Base-by-base conservation (phyloP, 2,113 vertebrate species). In the Hyaena hyaena region DNA sequence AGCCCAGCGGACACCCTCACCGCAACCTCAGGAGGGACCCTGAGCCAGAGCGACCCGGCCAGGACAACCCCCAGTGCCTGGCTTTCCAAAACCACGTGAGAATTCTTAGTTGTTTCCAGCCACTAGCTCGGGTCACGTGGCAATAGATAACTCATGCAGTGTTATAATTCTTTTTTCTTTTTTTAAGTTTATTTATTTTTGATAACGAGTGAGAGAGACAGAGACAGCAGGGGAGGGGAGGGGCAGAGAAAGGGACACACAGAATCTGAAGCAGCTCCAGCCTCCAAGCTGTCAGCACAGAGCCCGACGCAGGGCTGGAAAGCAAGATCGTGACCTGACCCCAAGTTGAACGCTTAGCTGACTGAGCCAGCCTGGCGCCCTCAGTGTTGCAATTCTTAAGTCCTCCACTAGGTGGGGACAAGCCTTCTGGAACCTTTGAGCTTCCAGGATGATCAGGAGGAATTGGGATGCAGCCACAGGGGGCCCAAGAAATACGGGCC, bases 81-180 rank as follows among this genome's bases (percentile, higher is more conserved):
- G 10, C 71, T 69, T 79, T 68, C 39, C 39, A 33, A 24, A 84
- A 50, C 39, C 2, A 1, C 0, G 24, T 33, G 50, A 39, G 17
- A n/a, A 31, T 6, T 31, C 1, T 24, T 39, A 15, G 26, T 19
- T 24, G 55, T 7, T 12, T 33, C 21, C 35, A 26, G 28, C 81
- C 14, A 9, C 50, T 31, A n/a, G 26, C 39, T 58, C 53, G 12
- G n/a, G 48, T 21, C 63, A 4, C 1, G 0, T 61, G 53, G 43
- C 68, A 65, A 0, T 1, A 28, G 33, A 0, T 28, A 77, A 39
- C 10, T 9, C 39, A 7, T 10, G 24, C 39, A 1, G 0, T 5
- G 65, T 35, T 58, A 1, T 10, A 3, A n/a, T 48, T 61, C 82
- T n/a, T 16, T 23, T 58, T 55, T 15, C 39, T 55, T 15, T 55